A percentile compares a stretch with the other conserved stretches of the same genome.
Conservation (phyloP, 1,140 invertebrate species). For the Meloidogyne chitwoodi region DNA sequence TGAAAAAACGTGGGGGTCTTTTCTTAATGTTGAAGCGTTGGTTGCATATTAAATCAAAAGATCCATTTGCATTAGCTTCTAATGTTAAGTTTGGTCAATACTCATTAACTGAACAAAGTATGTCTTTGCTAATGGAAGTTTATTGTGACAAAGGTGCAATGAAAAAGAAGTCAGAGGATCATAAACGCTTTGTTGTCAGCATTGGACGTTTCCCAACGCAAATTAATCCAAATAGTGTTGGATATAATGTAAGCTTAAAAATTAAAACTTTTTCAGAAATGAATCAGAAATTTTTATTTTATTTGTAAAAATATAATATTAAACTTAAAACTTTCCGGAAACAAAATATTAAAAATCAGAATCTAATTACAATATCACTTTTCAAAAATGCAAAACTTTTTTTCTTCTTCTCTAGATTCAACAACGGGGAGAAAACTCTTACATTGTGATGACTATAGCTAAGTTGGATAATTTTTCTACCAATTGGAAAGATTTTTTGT, state of each 20-base stretch:
- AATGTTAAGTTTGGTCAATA: conserved; percentile 43
- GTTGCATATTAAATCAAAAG: conserved; percentile 31
- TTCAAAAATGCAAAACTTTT: neutral
- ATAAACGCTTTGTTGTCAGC: conserved; percentile 41
- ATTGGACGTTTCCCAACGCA: conserved; percentile 41
- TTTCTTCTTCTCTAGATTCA: conserved; percentile 5
- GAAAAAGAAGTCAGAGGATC: conserved; percentile 28
- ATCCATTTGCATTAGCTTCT: conserved; percentile 41
- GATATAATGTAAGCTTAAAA: conserved; percentile 35
- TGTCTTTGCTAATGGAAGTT: conserved; percentile 37
- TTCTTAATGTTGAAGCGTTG: conserved; percentile 12
- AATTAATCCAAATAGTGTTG: conserved; percentile 48
- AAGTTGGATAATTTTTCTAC: conserved; percentile 45
- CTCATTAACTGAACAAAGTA: conserved; percentile 29
- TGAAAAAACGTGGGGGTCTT: conserved; percentile 25
- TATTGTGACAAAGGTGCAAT: conserved; percentile 35
- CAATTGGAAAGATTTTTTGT: conserved; percentile 49
- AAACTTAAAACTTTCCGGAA: neutral
- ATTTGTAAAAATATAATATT: no score
- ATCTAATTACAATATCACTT: neutral
- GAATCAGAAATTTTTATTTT: neutral
- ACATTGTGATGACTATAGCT: conserved; percentile 40
- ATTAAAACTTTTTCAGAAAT: neutral
- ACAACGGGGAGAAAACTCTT: conserved; percentile 37
- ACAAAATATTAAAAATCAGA: neutral